Evolutionary conservation across 2,113 vertebrate genomes (phyloP).

Genomic region (Rhegmatorhina hoffmannsi): DNA sequence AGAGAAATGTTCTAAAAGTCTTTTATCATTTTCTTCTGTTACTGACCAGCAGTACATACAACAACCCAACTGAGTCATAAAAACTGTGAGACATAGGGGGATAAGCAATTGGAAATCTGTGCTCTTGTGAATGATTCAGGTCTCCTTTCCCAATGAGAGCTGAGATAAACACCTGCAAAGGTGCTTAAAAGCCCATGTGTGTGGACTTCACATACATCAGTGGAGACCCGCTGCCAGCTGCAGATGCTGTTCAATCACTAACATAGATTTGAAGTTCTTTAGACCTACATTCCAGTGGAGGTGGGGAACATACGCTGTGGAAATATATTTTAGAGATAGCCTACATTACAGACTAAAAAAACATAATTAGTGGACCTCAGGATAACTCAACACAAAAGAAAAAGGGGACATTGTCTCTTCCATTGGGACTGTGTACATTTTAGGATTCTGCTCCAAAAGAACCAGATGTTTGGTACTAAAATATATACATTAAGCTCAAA

Average conservation of each 20-base stretch:
- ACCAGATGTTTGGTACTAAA: constrained; percentile 28
- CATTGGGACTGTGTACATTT: neutral
- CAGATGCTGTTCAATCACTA: neutral
- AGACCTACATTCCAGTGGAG: neutral
- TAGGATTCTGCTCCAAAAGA: neutral
- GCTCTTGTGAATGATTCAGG: neutral
- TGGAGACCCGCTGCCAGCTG: neutral
- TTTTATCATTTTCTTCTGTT: neutral
- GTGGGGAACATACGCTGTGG: neutral
- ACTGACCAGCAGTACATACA: neutral
- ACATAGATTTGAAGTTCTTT: neutral
- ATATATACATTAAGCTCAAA: constrained; percentile 17
- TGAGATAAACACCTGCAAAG: neutral
- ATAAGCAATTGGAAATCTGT: neutral
- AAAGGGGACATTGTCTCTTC: neutral
- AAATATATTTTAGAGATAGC: neutral
- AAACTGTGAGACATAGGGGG: neutral
- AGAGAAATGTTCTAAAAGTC: neutral
- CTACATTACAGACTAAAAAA: neutral
- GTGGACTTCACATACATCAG: neutral
- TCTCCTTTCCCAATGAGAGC: neutral
- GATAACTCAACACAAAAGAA: neutral
- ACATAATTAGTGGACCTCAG: neutral
- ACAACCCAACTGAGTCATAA: neutral
- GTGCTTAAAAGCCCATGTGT: neutral